Evolutionary conservation across 1,140 invertebrate genomes (phyloP).

Genomic region (Venturia canescens): DNA sequence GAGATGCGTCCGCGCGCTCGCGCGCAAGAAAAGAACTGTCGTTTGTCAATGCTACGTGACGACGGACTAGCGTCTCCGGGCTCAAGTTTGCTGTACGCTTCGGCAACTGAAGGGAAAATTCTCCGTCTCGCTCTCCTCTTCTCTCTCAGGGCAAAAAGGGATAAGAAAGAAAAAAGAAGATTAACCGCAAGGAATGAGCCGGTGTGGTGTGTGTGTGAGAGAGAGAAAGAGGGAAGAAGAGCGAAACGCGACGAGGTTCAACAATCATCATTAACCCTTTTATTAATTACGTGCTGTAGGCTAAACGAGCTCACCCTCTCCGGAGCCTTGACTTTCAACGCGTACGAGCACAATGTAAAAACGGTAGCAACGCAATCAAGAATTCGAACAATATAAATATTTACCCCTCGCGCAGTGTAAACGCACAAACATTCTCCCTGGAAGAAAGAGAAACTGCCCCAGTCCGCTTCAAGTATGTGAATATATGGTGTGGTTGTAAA

Average conservation of each 20-base stretch:
- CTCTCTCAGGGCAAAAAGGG: constrained; percentile 6
- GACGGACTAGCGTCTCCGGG: constrained; percentile 42
- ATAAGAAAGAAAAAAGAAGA: neutral
- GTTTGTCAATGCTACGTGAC: constrained; percentile 57
- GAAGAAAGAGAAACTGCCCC: neutral
- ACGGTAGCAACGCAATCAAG: constrained; percentile 26
- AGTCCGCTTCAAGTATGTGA: neutral
- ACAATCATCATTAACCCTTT: constrained; percentile 43
- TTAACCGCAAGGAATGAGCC: neutral
- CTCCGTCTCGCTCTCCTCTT: neutral
- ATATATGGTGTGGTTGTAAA: neutral
- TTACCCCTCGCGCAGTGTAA: neutral
- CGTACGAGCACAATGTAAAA: neutral
- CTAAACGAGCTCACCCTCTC: too few species aligned
- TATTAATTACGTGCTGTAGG: constrained; percentile 34
- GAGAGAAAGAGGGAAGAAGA: neutral
- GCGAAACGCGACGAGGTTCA: neutral
- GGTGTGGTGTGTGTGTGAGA: too few species aligned
- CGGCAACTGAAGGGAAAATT: constrained; percentile 27
- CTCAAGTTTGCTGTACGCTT: constrained; percentile 25
- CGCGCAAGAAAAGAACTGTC: constrained; percentile 48
- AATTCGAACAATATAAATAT: constrained; percentile 33
- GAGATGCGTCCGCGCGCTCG: neutral
- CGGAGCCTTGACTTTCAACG: too few species aligned
- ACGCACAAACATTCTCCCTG: neutral